Conservation (phyloP, 2,113 vertebrate genomes). For the Eptesicus fuscus region DNA sequence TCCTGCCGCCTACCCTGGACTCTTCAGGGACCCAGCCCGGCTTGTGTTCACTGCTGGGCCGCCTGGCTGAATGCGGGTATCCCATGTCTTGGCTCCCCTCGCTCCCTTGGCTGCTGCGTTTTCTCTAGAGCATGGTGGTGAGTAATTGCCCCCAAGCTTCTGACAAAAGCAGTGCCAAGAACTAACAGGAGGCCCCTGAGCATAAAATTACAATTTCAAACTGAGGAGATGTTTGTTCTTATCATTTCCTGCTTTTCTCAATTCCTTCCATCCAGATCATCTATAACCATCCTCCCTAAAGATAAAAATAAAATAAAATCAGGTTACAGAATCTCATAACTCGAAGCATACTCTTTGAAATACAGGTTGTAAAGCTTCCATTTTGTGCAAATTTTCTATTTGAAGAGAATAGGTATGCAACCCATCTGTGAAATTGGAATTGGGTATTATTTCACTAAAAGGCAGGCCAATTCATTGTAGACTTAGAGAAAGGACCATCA, state of each 20-base stretch:
- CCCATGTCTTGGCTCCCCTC: neutral
- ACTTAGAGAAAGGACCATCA: neutral
- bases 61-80: neutral
- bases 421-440: neutral
- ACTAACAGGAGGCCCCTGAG: neutral
- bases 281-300: neutral
- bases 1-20: neutral
- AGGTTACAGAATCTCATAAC: neutral
- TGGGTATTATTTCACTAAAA: neutral
- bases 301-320: neutral
- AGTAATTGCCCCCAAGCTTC: neutral
- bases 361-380: neutral
- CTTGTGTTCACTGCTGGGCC: neutral
- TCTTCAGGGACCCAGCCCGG: neutral
- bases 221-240: neutral
- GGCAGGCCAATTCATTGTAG: neutral
- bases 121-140: neutral
- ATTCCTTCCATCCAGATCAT: neutral
- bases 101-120: neutral
- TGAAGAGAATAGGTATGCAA: neutral
- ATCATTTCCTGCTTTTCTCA: slow-evolving; percentile 2
- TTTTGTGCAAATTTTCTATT: neutral
- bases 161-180: neutral
- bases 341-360: neutral
- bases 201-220: slow-evolving; percentile 25